Evolutionary conservation across 2,113 vertebrate genomes (phyloP).

Genomic region (Ciconia stormi): DNA sequence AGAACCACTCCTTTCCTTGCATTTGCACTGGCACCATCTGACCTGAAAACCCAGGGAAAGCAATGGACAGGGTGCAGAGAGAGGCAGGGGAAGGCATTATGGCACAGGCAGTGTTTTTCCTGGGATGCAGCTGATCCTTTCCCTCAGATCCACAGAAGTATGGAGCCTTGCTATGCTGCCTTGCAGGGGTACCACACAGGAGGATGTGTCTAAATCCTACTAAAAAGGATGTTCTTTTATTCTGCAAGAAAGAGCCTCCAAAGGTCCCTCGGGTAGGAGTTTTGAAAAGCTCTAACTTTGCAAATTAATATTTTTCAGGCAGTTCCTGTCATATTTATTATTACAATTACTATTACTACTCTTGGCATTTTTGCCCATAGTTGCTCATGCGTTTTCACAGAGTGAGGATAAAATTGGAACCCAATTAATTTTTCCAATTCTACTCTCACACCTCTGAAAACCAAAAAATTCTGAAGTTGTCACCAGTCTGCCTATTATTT

Average conservation of each 20-base stretch:
- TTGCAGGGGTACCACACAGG: neutral
- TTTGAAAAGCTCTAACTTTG: neutral
- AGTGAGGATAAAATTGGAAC: neutral
- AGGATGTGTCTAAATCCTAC: neutral
- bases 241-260: neutral
- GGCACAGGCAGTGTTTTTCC: neutral
- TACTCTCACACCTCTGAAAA: conserved; percentile 3
- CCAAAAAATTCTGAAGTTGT: neutral
- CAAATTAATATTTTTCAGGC: conserved; percentile 1
- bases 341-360: neutral
- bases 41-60: neutral
- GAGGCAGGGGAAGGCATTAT: neutral
- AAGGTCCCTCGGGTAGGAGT: neutral
- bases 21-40: neutral
- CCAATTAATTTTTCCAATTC: conserved; percentile 46
- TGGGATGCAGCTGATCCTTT: neutral
- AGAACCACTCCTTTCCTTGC: neutral
- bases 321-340: neutral
- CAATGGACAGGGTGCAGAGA: neutral
- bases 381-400: neutral
- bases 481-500: conserved; percentile 1
- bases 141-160: neutral
- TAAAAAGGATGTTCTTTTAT: neutral
- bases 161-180: neutral
- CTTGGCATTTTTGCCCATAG: conserved; percentile 8